Percentiles rank a stretch among this genome's conserved stretches.
Evolutionary conservation across 92 coral and sea anemone species (phyloP).

Genomic region (Epizoanthus scotinus): DNA sequence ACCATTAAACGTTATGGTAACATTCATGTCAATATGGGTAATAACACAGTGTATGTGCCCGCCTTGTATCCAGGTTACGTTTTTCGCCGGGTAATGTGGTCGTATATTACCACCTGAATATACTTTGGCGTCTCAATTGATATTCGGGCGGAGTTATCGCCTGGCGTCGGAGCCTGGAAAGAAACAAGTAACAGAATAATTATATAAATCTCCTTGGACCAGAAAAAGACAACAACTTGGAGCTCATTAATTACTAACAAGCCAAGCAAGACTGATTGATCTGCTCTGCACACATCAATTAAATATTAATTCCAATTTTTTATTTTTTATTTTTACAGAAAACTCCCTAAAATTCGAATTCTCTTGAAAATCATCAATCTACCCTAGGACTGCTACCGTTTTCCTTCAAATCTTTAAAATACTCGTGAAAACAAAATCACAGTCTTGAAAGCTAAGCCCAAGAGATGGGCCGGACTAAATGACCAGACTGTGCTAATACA

Average conservation of each 20-base stretch:
- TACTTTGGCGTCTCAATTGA: conserved; percentile 85
- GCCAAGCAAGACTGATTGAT: not conserved
- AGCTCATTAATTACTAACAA: not conserved
- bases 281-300: no score
- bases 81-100: conserved; percentile 95
- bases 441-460: no score
- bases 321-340: no score
- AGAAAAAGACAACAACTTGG: not conserved
- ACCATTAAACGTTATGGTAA: not conserved
- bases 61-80: conserved; percentile 38
- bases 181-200: not conserved
- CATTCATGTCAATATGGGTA: not conserved
- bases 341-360: no score
- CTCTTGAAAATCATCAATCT: no score
- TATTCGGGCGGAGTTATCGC: conserved; percentile 95
- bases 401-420: no score
- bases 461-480: no score
- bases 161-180: conserved; percentile 84
- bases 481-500: no score
- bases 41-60: not conserved
- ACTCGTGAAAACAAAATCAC: no score
- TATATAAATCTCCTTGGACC: not conserved
- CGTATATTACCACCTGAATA: conserved; percentile 90
- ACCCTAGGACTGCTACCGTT: no score
- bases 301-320: no score